Base-by-base conservation (phyloP, 2,797 vertebrate species). In the Sebastolobus altivelis region DNA sequence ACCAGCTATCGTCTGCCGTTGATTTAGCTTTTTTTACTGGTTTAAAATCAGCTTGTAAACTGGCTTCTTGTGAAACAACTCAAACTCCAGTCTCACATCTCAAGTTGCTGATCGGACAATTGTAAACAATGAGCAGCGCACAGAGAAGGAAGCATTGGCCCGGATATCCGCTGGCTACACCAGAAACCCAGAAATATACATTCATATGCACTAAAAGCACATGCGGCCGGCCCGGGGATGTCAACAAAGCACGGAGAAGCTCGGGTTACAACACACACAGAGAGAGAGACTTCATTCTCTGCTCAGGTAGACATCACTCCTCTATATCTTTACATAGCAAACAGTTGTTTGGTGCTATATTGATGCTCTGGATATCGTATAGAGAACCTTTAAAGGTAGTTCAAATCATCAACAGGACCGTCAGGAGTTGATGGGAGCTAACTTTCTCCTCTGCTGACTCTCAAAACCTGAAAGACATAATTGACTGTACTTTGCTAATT, bases 401-500 rank as follows among this genome's bases (percentile, higher is more conserved):
- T 5, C 38, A 18, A 31, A 37, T n/a, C 18, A 46, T 55, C 22
- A 52, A 27, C 9, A 68, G 49, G 49, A 54, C 20, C 18, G 46
- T 14, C 37, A 60, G 25, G 13, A 58, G 61, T 33, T 72, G 31
- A 78, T 46, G n/a, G 14, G 73, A 31, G 65, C 38, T 27, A 25
- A 65, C 27, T 70, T 33, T 59, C 29, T 27, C 27, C 54, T 66
- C 58, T 58, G 35, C 58, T 69, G 67, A 71, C 68, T 84, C 72
- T 81, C 18, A 60, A 79, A 88, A 78, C 71, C 66, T 79, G 58
- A 86, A 85, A 86, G 59, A 84, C 58, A 55, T 83, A 87, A 89
- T 82, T 90, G 74, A 84, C 85, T 84, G 62, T 40, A 62, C 67
- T 88, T 76, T 73, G 25, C 78, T 85, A 78, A 92, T 91, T 90